These are phyloP conservation scores for Oryzias sinensis DNA, from an alignment of 2,797 vertebrate genomes.

Conservation along the genomic window DNA sequence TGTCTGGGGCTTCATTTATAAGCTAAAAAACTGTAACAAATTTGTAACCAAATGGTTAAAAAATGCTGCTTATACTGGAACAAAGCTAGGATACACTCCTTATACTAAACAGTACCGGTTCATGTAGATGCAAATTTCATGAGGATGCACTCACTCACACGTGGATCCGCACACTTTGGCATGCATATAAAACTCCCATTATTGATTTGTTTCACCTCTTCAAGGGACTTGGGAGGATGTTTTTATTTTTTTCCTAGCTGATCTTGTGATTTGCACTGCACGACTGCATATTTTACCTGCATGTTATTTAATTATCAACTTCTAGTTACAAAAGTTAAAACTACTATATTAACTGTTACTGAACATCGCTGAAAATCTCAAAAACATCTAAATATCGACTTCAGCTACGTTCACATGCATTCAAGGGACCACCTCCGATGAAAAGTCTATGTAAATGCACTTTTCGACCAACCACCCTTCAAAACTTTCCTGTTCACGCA, in stretches of 20 bases:
- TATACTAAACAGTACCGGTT: conserved; percentile 56
- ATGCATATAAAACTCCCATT: conserved; percentile 64
- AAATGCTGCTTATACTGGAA: neutral
- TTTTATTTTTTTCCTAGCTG: conserved; percentile 31
- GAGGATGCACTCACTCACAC: conserved; percentile 39
- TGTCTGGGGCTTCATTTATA: conserved; percentile 13
- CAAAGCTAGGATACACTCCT: conserved; percentile 17
- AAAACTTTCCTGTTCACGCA: no score
- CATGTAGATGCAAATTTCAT: conserved; percentile 61
- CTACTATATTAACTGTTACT: no score
- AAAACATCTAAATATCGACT: neutral
- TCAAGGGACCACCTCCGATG: no score
- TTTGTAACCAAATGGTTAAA: neutral
- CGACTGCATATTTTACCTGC: conserved; percentile 30
- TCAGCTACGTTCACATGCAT: no score
- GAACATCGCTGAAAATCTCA: neutral
- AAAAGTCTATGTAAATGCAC: no score
- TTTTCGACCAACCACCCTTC: no score
- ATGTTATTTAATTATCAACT: conserved; percentile 1
- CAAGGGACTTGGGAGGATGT: conserved; percentile 44
- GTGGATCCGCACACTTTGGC: conserved; percentile 35
- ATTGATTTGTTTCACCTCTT: conserved; percentile 75
- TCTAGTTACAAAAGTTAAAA: no score
- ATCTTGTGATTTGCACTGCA: conserved; percentile 40
- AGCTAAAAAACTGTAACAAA: neutral